Evolutionary conservation across 2,888 invertebrate genomes (phyloP), one percentile per base, ranked within the genome.

Genomic region (Chrysolina haemoptera): DNA sequence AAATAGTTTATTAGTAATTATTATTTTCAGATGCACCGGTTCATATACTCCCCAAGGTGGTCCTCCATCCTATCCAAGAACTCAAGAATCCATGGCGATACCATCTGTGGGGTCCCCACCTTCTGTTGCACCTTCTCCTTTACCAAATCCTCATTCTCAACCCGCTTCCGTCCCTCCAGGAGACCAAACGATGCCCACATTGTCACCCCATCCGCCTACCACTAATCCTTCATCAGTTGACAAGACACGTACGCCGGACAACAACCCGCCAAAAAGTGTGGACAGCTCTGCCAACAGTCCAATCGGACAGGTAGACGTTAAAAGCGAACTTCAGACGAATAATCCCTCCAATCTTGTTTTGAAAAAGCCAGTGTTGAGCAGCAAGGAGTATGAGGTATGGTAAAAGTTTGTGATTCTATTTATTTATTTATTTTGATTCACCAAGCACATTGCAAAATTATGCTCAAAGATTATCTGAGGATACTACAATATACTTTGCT

Each of bases 291-390:
- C 82, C 10, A 81, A 78, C 55, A 80, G 80, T 62, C 74, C 78
- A 10, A 65, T 48, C 16, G 71, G 70, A 10, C 70, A 74, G n/a
- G 67, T 68, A n/a, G 80, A 79, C 62, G 62, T 62, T 20, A 81
- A 79, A 70, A 76, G 74, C 46, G 81, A 81, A 55, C 71, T 74
- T 53, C 74, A 66, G 40, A 68, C 75, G 6, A 78, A 70, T 53
- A 67, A 66, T 50, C 62, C 67, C 48, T 18, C 53, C 53, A 53
- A 20, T 53, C 20, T 53, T 12, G 53, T 53, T 11, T 88, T 93
- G 83, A 94, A 95, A 87, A 90, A 96, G 84, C 98, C 98, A 50
- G 89, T 92, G 78, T 90, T 98, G 83, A 93, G 92, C 68, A 92
- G 93, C 65, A 93, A 93, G 83, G 95, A 95, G 84, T 93, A 94